These are phyloP conservation scores for Pegoplata infirma DNA, from an alignment of 2,888 invertebrate genomes.

Conservation along the genomic window DNA sequence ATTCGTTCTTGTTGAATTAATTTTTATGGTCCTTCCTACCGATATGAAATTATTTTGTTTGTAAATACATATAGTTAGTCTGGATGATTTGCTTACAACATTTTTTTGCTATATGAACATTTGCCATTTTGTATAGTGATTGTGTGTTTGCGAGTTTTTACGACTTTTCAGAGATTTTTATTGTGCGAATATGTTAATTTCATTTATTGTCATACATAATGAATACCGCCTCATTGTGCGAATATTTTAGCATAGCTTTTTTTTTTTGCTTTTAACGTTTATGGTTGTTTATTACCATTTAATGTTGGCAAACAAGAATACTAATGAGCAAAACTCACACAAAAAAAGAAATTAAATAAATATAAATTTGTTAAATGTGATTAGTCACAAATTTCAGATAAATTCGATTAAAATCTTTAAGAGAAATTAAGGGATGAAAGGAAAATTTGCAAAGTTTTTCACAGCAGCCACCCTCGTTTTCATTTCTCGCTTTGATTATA, in stretches of 20 bases:
- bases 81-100: not conserved
- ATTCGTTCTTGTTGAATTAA: not conserved
- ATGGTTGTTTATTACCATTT: conserved; percentile 44
- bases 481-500: no score
- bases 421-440: conserved; percentile 5
- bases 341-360: no score
- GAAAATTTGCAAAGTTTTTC: no score
- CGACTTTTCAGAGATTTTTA: conserved; percentile 27
- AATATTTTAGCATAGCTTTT: not conserved
- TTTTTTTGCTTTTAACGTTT: conserved; percentile 26
- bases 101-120: conserved; percentile 4
- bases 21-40: conserved; percentile 12
- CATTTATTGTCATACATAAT: conserved; percentile 44
- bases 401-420: conserved; percentile 2
- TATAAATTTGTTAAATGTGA: conserved; percentile 18
- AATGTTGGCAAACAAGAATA: conserved; percentile 39
- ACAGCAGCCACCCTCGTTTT: no score
- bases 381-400: conserved; percentile 37
- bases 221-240: conserved; percentile 22
- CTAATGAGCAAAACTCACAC: conserved; percentile 36
- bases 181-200: conserved; percentile 51
- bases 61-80: not conserved
- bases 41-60: conserved; percentile 9
- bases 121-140: no score
- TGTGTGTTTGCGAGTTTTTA: not conserved